Percentiles rank a stretch among this genome's conserved stretches.
Evolutionary conservation across 2,888 invertebrate genomes (phyloP).

Genomic region (Nomada ruficornis): DNA sequence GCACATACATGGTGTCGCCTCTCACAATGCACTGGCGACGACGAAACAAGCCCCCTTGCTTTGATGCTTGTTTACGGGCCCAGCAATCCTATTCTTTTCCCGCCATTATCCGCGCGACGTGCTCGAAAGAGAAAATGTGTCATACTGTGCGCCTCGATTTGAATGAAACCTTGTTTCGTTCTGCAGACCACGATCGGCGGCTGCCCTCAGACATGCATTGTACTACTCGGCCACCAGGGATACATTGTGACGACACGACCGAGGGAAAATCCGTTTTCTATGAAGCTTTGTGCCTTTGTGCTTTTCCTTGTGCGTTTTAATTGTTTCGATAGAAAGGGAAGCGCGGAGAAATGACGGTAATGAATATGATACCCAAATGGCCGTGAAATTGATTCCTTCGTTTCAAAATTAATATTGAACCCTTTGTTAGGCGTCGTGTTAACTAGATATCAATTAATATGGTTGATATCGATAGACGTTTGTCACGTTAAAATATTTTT

Average conservation of each 20-base stretch:
- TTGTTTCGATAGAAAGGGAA: not conserved
- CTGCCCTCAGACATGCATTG: not conserved
- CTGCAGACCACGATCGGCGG: not conserved
- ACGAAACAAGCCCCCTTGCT: conserved; percentile 45
- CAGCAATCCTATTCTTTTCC: conserved; percentile 30
- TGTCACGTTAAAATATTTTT: no score
- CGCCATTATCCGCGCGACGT: conserved; percentile 27
- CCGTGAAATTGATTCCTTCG: no score
- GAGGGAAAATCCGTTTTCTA: no score
- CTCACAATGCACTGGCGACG: conserved; percentile 46
- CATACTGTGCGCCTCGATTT: conserved; percentile 28
- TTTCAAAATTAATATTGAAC: no score
- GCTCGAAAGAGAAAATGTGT: conserved; percentile 29
- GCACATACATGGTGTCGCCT: conserved; percentile 48
- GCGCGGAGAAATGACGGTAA: not conserved
- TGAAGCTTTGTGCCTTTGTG: not conserved
- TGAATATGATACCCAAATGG: no score
- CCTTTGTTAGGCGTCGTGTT: no score
- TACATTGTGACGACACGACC: no score
- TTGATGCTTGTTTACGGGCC: conserved; percentile 58
- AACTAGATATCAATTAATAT: no score
- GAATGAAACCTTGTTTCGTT: conserved; percentile 26
- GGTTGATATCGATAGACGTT: no score
- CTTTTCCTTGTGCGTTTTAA: not conserved
- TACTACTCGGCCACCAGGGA: conserved; percentile 1